Evolutionary conservation across 2,797 vertebrate genomes (phyloP), one percentile per base, ranked within the genome.

Genomic region (Esox lucius): DNA sequence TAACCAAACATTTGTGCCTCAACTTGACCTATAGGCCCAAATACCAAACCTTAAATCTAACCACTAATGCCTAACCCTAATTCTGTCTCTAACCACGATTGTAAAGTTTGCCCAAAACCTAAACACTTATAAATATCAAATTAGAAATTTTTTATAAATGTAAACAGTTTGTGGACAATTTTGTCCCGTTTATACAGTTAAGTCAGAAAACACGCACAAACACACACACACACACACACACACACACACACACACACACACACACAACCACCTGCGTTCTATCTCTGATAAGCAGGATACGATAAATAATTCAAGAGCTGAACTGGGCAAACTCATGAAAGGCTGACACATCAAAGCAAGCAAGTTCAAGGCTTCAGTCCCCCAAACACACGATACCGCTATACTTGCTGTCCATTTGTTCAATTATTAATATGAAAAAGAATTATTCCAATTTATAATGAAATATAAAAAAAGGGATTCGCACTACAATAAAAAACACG

Each of bases 241-340:
- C 35, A 68, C 67, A n/a, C 8, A 8, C 42, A 11, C 42, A 3
- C 42, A 46, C 67, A 68, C 67, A n/a, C 2, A 2, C 69, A 17
- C 19, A n/a, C 51, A 7, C 56, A 16, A n/a, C 16, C n/a, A 48
- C 22, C 76, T 71, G 77, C 68, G 73, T 28, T 35, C 49, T 56
- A 12, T 68, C 65, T 67, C 76, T 72, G 72, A 80, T 69, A 75
- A 49, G 28, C 73, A 73, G 39, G 69, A 53, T 71, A 49, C 62
- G 61, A 65, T 82, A 66, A 85, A 83, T 81, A 75, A 81, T 85
- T 76, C 31, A 85, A 73, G 53, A 62, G 73, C 74, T 76, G 76
- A 81, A 75, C 71, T 66, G 77, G 31, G 68, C 61, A 67, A n/a
- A 78, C 49, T 68, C 73, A 75, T 56, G 26, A 71, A 31, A 53